phyloP scores from a whole-genome alignment of 2,888 invertebrate species.

The Sthenelais limicola region DNA sequence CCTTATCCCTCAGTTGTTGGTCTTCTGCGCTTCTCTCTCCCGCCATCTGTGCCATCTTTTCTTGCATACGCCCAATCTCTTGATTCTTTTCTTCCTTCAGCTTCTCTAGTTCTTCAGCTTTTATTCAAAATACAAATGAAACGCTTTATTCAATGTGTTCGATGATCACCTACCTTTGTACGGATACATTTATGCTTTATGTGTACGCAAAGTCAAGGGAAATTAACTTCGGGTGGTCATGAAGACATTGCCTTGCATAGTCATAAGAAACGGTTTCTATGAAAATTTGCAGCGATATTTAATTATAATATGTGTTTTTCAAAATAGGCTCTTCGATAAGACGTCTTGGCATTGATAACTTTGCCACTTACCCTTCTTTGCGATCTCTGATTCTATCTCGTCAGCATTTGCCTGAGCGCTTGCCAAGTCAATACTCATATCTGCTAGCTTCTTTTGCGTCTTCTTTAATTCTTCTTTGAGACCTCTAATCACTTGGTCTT shows the following conservation, averaged over 20 bases:
- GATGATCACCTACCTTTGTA: too few relatives aligned
- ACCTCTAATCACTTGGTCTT: conserved; percentile 37
- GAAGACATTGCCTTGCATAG: too few relatives aligned
- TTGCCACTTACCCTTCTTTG: conserved; percentile 19
- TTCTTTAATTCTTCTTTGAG: conserved; percentile 39
- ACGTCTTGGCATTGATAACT: too few relatives aligned
- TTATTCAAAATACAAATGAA: too few relatives aligned
- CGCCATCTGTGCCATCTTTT: conserved; percentile 6
- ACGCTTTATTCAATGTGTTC: too few relatives aligned
- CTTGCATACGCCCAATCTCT: conserved; percentile 30
- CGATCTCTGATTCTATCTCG: neutral
- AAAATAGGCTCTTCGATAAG: too few relatives aligned
- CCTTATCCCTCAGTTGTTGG: conserved; percentile 8
- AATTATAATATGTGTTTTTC: too few relatives aligned
- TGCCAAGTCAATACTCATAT: neutral
- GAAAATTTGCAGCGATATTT: too few relatives aligned
- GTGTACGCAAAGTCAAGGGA: too few relatives aligned
- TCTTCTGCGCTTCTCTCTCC: conserved; percentile 3
- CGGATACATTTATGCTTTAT: too few relatives aligned
- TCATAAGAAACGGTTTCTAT: too few relatives aligned
- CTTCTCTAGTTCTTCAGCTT: neutral
- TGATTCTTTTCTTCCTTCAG: conserved; percentile 17
- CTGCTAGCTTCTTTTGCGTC: conserved; percentile 20
- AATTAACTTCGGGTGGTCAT: too few relatives aligned
- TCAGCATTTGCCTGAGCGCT: neutral